Percentiles rank a stretch among this genome's conserved stretches.
phyloP scores from a whole-genome alignment of 2,888 invertebrate genomes.

The Drosophila rubida region DNA sequence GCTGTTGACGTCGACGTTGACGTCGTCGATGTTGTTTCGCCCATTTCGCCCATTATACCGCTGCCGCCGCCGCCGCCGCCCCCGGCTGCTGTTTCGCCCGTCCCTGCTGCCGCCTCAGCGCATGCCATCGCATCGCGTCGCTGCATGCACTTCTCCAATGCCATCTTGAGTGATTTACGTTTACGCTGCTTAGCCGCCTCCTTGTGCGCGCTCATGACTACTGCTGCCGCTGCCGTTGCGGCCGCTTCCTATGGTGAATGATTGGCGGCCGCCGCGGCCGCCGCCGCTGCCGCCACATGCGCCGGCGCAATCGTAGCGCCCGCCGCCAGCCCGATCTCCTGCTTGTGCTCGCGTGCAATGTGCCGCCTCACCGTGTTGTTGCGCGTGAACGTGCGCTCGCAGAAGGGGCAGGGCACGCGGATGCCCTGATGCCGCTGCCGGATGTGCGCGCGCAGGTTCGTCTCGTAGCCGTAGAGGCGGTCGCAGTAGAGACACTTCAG shows the following conservation, averaged over 20 bases:
- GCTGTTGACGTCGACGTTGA: constrained; percentile 25
- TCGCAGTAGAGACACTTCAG: constrained; percentile 97
- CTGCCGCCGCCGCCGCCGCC: constrained; percentile 19
- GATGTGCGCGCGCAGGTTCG: constrained; percentile 95
- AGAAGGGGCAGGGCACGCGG: constrained; percentile 95
- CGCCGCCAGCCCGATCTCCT: constrained; percentile 85
- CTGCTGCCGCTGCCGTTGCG: constrained; percentile 84
- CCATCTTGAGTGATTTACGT: constrained; percentile 83
- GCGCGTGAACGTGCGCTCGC: constrained; percentile 95
- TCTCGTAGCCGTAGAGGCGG: constrained; percentile 96
- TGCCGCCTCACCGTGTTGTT: constrained; percentile 96
- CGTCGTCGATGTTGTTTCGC: constrained; percentile 9
- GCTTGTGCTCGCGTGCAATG: constrained; percentile 95
- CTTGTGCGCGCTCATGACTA: constrained; percentile 83
- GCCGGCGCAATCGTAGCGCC: constrained; percentile 80
- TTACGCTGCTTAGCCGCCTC: constrained; percentile 83
- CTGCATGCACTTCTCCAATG: constrained; percentile 83
- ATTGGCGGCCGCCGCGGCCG: constrained; percentile 83
- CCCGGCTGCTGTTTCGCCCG: constrained; percentile 24
- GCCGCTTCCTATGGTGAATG: constrained; percentile 85
- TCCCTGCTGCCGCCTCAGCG: constrained; percentile 30
- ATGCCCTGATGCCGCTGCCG: constrained; percentile 96
- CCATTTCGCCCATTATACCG: background rate
- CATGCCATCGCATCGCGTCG: constrained; percentile 80
- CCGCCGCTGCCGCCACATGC: constrained; percentile 82